Percentiles rank a stretch among this genome's conserved stretches.
These are phyloP conservation scores for Sinopyrophorus schimmeli DNA, from an alignment of 2,888 invertebrate genomes.

Conservation along the genomic window DNA sequence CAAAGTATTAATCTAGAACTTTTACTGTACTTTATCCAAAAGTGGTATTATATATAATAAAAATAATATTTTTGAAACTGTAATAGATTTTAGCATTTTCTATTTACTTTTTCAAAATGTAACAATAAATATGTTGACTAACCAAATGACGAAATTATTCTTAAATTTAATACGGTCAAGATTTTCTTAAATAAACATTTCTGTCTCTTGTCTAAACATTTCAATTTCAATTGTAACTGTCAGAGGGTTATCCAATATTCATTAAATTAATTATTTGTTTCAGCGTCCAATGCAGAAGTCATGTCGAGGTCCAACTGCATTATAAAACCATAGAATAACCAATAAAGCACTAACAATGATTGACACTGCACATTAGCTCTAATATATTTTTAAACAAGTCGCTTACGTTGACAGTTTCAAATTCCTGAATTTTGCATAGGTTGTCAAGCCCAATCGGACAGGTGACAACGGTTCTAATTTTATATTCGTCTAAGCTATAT, in stretches of 20 bases:
- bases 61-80: no score
- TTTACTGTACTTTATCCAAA: no score
- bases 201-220: no score
- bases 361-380: conserved; percentile 38
- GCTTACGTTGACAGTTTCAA: conserved; percentile 34
- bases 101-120: no score
- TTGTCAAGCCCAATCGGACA: conserved; percentile 32
- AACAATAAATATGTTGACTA: no score
- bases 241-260: conserved; percentile 18
- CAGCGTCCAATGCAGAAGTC: conserved; percentile 33
- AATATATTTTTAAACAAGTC: conserved; percentile 40
- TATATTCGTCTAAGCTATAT: conserved; percentile 35
- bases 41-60: no score
- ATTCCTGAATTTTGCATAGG: conserved; percentile 36
- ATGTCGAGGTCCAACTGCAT: conserved; percentile 34
- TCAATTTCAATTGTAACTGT: conserved; percentile 3
- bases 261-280: conserved; percentile 19
- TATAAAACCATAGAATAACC: conserved; percentile 35
- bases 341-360: conserved; percentile 36
- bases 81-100: no score
- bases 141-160: no score
- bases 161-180: no score
- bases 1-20: no score
- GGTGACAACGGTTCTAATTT: conserved; percentile 41
- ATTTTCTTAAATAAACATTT: no score